Percentiles rank a stretch among this genome's conserved stretches.
phyloP scores from a whole-genome alignment of 2,113 vertebrate genomes.

The Tichodroma muraria region DNA sequence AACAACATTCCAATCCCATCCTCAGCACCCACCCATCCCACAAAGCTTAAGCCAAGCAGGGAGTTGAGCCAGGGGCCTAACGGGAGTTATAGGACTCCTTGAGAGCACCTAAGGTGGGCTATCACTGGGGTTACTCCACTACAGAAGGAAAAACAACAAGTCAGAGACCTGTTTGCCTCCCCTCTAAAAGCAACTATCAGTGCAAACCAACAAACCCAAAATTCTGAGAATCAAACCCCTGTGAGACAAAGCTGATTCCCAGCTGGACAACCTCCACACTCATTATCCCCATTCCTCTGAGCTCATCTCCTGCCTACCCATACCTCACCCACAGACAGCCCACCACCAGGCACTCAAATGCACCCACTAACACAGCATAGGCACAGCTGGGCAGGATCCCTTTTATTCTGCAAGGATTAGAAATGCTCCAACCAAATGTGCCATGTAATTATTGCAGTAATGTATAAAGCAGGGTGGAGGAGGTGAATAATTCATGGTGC shows the following conservation, averaged over 20 bases:
- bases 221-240: not conserved
- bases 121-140: too few species aligned
- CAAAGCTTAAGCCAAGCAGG: not conserved
- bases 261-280: not conserved
- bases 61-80: not conserved
- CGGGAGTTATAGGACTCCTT: not conserved
- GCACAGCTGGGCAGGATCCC: not conserved
- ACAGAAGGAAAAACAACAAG: not conserved
- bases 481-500: not conserved
- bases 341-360: not conserved
- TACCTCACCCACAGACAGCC: not conserved
- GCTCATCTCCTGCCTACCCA: not conserved
- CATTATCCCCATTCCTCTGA: not conserved
- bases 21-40: not conserved
- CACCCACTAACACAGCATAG: not conserved
- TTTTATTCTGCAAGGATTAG: not conserved
- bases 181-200: not conserved
- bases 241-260: not conserved
- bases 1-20: accelerated
- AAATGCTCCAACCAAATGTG: not conserved
- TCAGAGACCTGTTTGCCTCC: not conserved
- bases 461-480: not conserved
- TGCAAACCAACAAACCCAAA: not conserved
- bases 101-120: accelerated
- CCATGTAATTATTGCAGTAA: not conserved